Evolutionary conservation across 2,113 vertebrate species (phyloP).

Genomic region (Hippotragus niger): DNA sequence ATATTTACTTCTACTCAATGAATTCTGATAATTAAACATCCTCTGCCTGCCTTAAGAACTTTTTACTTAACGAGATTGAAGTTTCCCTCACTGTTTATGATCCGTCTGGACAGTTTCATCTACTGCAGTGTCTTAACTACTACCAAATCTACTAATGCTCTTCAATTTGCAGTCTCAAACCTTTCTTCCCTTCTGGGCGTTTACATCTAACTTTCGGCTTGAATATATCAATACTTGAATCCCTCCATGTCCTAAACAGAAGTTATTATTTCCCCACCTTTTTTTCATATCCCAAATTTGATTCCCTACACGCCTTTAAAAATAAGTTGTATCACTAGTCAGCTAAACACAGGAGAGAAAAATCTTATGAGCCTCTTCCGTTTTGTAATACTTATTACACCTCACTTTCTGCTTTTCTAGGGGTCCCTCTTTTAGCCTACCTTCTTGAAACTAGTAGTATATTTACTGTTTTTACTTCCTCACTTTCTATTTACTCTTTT

Average conservation of each 20-base stretch:
- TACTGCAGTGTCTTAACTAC: background rate
- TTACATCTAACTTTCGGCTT: background rate
- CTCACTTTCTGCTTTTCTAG: background rate
- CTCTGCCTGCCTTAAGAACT: background rate
- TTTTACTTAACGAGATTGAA: constrained; percentile 14
- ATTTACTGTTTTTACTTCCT: background rate
- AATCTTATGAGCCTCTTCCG: background rate
- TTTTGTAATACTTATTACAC: background rate
- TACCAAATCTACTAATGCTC: background rate
- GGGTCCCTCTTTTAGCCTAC: background rate
- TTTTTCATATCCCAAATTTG: background rate
- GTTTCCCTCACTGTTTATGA: background rate
- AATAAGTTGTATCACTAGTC: background rate
- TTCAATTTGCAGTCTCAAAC: background rate
- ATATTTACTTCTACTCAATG: background rate
- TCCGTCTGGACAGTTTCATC: background rate
- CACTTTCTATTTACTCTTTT: background rate
- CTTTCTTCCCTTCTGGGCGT: background rate
- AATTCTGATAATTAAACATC: background rate
- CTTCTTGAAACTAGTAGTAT: background rate
- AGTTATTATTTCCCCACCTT: background rate
- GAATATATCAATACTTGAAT: background rate
- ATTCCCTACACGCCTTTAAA: background rate
- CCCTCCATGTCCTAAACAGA: background rate
- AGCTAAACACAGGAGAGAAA: background rate